These are phyloP conservation scores for Drosophila orosa DNA, from an alignment of 1,140 invertebrate genomes.

Conservation along the genomic window DNA sequence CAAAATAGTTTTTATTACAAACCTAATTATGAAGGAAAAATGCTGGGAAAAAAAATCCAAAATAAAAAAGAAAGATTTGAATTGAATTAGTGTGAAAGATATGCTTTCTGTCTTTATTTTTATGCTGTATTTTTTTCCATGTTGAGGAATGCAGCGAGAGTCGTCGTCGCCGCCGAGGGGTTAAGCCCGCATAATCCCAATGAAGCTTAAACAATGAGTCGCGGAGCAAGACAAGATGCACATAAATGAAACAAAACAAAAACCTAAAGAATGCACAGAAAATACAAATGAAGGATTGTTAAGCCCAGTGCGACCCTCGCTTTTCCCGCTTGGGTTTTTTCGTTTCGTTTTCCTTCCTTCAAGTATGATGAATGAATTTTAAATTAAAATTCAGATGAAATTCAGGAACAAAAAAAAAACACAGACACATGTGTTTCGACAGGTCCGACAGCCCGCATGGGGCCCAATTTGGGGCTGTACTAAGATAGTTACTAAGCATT, in stretches of 20 bases:
- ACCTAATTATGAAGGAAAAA: constrained; percentile 2
- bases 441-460: constrained; percentile 26
- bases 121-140: constrained; percentile 10
- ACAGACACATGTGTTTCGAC: constrained; percentile 15
- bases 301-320: constrained; percentile 6
- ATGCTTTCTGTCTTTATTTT: constrained; percentile 23
- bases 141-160: constrained; percentile 24
- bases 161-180: constrained; percentile 6
- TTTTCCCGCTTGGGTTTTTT: constrained; percentile 6
- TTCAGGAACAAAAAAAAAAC: constrained; percentile 10
- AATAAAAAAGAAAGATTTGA: constrained; percentile 39
- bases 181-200: constrained; percentile 48
- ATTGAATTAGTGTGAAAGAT: constrained; percentile 58
- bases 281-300: constrained; percentile 76
- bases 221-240: constrained; percentile 31
- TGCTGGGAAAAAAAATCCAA: constrained; percentile 12
- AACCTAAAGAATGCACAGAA: constrained; percentile 49
- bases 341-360: constrained; percentile 36
- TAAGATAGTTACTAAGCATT: neutral
- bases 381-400: constrained; percentile 65
- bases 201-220: constrained; percentile 37
- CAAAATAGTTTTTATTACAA: constrained; percentile 15
- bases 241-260: constrained; percentile 35
- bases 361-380: constrained; percentile 81
- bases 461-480: neutral